phyloP scores from a whole-genome alignment of 2,888 invertebrate genomes.

The Diaperis boleti region DNA sequence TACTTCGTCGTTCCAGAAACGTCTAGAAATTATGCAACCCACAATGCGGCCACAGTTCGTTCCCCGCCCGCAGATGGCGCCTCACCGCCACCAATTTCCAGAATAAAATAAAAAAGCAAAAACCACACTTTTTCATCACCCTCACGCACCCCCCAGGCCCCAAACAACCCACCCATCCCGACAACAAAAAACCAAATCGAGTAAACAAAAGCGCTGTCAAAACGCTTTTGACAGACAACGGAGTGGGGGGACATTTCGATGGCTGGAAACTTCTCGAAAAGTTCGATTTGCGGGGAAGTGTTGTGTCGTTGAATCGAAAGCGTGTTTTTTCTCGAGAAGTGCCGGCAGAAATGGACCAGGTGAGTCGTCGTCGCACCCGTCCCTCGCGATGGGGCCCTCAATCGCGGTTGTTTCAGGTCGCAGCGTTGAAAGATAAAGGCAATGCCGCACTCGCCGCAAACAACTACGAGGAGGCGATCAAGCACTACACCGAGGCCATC shows the following conservation, averaged over 20 bases:
- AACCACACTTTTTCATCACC: no score
- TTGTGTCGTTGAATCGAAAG: slow-evolving; percentile 4
- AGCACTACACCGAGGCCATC: slow-evolving; percentile 86
- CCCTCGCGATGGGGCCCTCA: no score
- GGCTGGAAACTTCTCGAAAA: slow-evolving; percentile 33
- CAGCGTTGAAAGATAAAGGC: slow-evolving; percentile 86
- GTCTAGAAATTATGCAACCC: no score
- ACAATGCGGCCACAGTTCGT: no score
- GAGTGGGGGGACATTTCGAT: slow-evolving; percentile 17
- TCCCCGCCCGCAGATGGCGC: no score
- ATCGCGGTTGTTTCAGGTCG: slow-evolving; percentile 71
- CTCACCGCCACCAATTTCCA: no score
- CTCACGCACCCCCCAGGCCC: no score
- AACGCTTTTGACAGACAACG: slow-evolving; percentile 7
- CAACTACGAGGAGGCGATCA: slow-evolving; percentile 83
- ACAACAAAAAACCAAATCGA: no score
- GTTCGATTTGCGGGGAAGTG: slow-evolving; percentile 2
- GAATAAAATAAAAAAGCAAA: no score
- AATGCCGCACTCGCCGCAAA: slow-evolving; percentile 85
- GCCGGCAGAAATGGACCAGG: slow-evolving; percentile 30
- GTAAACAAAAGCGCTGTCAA: slow-evolving; percentile 2
- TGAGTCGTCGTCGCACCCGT: neutral
- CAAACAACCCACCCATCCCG: no score
- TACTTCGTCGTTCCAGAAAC: no score
- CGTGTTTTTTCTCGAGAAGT: slow-evolving; percentile 5